Base-by-base conservation (phyloP, 2,113 vertebrate genomes). In the Accipiter virgatus region DNA sequence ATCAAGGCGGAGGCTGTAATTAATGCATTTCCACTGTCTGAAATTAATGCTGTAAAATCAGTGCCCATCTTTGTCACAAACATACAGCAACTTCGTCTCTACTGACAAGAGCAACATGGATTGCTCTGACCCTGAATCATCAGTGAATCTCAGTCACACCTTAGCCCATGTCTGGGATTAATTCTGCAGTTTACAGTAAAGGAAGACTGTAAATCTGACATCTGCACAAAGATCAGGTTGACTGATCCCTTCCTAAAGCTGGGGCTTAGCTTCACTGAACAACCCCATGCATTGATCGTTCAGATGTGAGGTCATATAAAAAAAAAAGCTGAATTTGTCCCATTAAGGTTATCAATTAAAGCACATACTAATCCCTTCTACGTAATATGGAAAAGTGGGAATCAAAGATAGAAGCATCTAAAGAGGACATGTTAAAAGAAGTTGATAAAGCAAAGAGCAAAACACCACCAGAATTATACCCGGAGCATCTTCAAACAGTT, bases 1-100 rank as follows among this genome's bases (percentile, higher is more conserved):
- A 89, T 82, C 65, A 81, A 36, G 83, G 85, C 87, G 71, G 74
- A 93, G 87, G 74, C 66, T 91, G 78, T 90, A 95, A 92, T 93
- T 86, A 93, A 86, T 88, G 75, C 71, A 63, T 40, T 96, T 95
- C 75, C 84, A 92, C 62, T 1, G 0, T 59, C 79, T 83, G 88
- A 93, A 90, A 71, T 36, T 27, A 93, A 5, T 36, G 85, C 53
- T 2, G 5, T 7, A 59, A 90, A 82, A 63, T 81, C 90, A 66
- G 55, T 55, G 87, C 82, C 90, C 92, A 63, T 67, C 71, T 63
- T 48, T 43, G 72, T 22, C 71, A 81, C 79, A 68, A 73, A 80
- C 45, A 77, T 7, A 17, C 40, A 66, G 48, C 12, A 58, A 21
- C 71, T 43, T n/a, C 0, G 3, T 25, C 42, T 74, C 38, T 31